These are phyloP conservation scores for Misgurnus anguillicaudatus DNA, from an alignment of 2,113 vertebrate genomes.

Conservation along the genomic window DNA sequence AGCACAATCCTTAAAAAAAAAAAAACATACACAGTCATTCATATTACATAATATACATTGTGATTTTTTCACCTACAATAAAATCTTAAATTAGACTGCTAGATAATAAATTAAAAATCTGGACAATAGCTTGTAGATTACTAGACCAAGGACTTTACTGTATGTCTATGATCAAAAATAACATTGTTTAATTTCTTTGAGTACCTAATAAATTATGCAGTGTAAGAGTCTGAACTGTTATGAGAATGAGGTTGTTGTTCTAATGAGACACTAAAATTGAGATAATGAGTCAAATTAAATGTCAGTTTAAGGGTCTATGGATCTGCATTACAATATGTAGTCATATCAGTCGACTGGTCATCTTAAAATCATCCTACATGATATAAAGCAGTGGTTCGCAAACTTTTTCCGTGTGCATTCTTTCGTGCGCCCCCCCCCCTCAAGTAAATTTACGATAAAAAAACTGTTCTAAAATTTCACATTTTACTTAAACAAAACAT, in stretches of 20 bases:
- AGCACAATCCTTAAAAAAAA: too few species aligned
- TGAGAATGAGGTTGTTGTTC: background rate
- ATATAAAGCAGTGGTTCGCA: too few species aligned
- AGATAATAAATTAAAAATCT: background rate
- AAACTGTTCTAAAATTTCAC: too few species aligned
- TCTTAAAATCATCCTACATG: too few species aligned
- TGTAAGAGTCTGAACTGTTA: background rate
- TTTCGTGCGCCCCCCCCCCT: too few species aligned
- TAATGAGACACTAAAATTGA: background rate
- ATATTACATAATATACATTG: too few species aligned
- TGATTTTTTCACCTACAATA: background rate
- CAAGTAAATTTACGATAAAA: too few species aligned
- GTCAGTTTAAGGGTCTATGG: background rate
- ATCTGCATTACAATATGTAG: too few species aligned
- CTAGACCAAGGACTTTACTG: constrained; percentile 35
- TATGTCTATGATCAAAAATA: constrained; percentile 23
- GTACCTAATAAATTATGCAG: constrained; percentile 48
- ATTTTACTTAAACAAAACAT: too few species aligned
- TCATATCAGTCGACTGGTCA: too few species aligned
- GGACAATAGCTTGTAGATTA: constrained; percentile 26
- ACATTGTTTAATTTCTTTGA: constrained; percentile 43
- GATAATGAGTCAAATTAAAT: background rate
- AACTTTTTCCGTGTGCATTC: too few species aligned
- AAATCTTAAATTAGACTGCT: constrained; percentile 13
- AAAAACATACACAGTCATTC: too few species aligned